A percentile compares a stretch with the other conserved stretches of the same genome.
phyloP scores from a whole-genome alignment of 2,888 invertebrate species.

The Hirudinaria manillensis region DNA sequence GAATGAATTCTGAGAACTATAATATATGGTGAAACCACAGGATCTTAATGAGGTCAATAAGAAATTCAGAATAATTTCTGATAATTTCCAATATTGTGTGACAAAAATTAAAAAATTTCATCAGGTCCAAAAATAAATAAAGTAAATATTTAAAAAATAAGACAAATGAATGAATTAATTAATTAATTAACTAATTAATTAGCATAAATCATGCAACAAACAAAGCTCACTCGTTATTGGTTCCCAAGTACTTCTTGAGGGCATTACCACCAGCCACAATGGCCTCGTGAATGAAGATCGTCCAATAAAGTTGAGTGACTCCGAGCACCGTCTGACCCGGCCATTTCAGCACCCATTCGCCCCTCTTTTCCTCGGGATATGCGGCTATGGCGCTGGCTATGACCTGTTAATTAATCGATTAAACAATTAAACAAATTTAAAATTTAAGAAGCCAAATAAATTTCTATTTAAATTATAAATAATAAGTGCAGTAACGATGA shows the following conservation, averaged over 20 bases:
- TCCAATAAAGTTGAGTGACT: constrained; percentile 43
- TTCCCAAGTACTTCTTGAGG: constrained; percentile 64
- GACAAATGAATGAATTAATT: background rate
- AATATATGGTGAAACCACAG: too few relatives aligned
- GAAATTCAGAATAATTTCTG: too few relatives aligned
- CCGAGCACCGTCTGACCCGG: constrained; percentile 57
- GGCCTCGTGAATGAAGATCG: constrained; percentile 51
- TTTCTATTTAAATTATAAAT: background rate
- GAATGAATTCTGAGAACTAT: too few relatives aligned
- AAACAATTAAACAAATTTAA: background rate
- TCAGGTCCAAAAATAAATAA: too few relatives aligned
- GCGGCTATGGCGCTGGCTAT: constrained; percentile 67
- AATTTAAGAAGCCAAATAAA: background rate
- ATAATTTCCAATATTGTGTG: too few relatives aligned
- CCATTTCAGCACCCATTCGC: constrained; percentile 56
- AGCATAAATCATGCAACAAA: background rate
- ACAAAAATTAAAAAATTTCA: too few relatives aligned
- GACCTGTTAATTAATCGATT: constrained; percentile 44
- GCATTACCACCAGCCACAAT: constrained; percentile 45
- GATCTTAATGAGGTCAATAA: too few relatives aligned
- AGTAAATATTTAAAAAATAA: background rate
- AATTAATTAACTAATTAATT: background rate
- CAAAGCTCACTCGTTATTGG: constrained; percentile 59
- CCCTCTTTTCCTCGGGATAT: constrained; percentile 60
- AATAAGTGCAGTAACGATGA: too few relatives aligned